phyloP scores from a whole-genome alignment of 2,113 vertebrate species.

The Mastomys coucha region DNA sequence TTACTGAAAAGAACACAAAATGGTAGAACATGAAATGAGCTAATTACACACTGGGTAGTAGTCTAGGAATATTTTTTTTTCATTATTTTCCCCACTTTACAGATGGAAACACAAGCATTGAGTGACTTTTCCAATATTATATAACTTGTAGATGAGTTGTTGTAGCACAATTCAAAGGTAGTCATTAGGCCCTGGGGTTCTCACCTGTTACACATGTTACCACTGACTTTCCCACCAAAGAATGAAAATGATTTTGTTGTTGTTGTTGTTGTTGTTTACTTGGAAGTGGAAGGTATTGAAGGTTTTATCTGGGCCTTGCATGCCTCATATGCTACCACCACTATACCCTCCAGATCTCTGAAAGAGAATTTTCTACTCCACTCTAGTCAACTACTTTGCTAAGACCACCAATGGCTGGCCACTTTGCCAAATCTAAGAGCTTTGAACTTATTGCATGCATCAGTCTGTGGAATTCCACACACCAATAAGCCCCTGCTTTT shows the following conservation, averaged over 20 bases:
- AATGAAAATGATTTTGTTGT: not conserved
- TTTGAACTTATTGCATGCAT: not conserved
- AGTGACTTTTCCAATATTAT: not conserved
- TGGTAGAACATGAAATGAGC: slow-evolving; percentile 12
- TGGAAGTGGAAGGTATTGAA: not conserved
- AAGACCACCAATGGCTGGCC: not conserved
- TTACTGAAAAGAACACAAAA: not conserved
- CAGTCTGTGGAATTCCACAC: not conserved
- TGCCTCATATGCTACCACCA: not conserved
- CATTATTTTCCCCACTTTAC: slow-evolving; percentile 25
- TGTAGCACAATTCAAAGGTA: not conserved
- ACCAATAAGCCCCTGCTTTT: not conserved
- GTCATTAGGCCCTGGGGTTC: not conserved
- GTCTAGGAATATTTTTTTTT: not conserved
- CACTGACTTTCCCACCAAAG: not conserved
- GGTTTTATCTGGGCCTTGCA: not conserved
- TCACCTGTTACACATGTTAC: not conserved
- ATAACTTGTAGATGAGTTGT: not conserved
- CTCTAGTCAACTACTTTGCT: not conserved
- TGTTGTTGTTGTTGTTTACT: not conserved
- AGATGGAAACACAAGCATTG: not conserved
- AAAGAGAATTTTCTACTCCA: not conserved
- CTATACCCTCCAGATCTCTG: not conserved
- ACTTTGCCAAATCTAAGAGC: slow-evolving; percentile 15
- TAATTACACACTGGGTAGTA: not conserved